These are phyloP conservation scores for Troides oblongomaculatus DNA, from an alignment of 2,888 invertebrate genomes.

Conservation along the genomic window DNA sequence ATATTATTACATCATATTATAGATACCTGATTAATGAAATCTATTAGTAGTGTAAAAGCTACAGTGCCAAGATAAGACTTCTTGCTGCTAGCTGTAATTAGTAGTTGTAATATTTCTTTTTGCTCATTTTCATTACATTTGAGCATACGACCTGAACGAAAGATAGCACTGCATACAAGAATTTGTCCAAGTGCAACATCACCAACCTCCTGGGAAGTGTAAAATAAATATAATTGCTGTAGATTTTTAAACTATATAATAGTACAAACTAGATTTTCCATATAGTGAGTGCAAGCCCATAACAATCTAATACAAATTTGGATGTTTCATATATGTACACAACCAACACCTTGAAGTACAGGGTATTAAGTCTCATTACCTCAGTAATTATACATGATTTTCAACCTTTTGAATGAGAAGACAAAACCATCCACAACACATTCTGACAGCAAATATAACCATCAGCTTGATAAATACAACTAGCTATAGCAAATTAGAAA, in stretches of 20 bases:
- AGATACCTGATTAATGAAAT: conserved; percentile 80
- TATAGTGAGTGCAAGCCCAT: too few species aligned
- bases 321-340: too few species aligned
- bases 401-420: too few species aligned
- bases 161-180: conserved; percentile 84
- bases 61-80: conserved; percentile 82
- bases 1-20: not conserved
- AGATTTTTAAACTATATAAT: not conserved
- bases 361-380: too few species aligned
- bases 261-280: too few species aligned
- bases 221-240: not conserved
- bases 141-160: conserved; percentile 82
- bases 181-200: conserved; percentile 87
- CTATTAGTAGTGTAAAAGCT: conserved; percentile 81
- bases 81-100: conserved; percentile 79
- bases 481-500: too few species aligned
- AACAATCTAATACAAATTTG: too few species aligned
- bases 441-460: too few species aligned
- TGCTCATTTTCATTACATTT: conserved; percentile 73
- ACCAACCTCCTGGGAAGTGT: conserved; percentile 82
- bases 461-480: too few species aligned
- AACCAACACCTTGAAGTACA: too few species aligned
- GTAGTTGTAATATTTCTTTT: conserved; percentile 51
- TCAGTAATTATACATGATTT: too few species aligned
- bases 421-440: too few species aligned